These are phyloP conservation scores for Drosophila navojoa DNA, from an alignment of 1,140 invertebrate genomes.

Conservation along the genomic window DNA sequence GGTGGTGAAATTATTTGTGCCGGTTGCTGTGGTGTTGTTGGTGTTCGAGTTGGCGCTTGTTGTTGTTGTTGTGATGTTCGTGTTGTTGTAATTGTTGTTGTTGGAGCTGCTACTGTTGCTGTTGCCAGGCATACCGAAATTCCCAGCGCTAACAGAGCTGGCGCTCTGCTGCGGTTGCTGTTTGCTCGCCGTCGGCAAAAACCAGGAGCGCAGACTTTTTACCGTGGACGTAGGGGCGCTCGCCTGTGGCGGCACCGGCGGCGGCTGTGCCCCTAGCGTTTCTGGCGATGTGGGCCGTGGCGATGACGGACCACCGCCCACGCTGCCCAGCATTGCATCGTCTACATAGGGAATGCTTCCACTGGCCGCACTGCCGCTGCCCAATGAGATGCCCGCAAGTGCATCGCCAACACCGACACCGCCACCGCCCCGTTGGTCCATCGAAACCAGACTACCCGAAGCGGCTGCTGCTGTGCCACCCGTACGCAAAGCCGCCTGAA, in stretches of 20 bases:
- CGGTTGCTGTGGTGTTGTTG: slow-evolving; percentile 68
- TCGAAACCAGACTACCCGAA: slow-evolving; percentile 62
- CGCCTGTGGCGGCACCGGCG: slow-evolving; percentile 8
- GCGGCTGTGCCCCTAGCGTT: slow-evolving; percentile 48
- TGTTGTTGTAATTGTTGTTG: slow-evolving; percentile 56
- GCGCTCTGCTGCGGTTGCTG: slow-evolving; percentile 36
- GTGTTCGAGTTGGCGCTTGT: slow-evolving; percentile 64
- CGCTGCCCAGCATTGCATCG: slow-evolving; percentile 59
- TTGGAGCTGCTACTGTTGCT: slow-evolving; percentile 55
- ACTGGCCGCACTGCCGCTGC: slow-evolving; percentile 72
- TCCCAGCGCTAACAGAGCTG: slow-evolving; percentile 41
- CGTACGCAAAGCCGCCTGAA: slow-evolving; percentile 64
- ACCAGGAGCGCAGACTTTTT: slow-evolving; percentile 68
- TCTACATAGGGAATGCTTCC: slow-evolving; percentile 72
- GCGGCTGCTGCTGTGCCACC: slow-evolving; percentile 44
- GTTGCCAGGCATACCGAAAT: slow-evolving; percentile 79
- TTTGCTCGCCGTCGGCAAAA: slow-evolving; percentile 55
- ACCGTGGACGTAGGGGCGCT: slow-evolving; percentile 51
- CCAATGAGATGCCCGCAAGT: slow-evolving; percentile 58
- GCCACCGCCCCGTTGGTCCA: slow-evolving; percentile 68
- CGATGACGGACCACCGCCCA: slow-evolving; percentile 47
- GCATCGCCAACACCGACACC: slow-evolving; percentile 43
- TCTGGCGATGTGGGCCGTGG: slow-evolving; percentile 76
- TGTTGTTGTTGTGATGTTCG: slow-evolving; percentile 59
- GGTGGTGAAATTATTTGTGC: slow-evolving; percentile 73